These are phyloP conservation scores for Bucorvus abyssinicus DNA, from an alignment of 2,797 vertebrate species.

Conservation along the genomic window DNA sequence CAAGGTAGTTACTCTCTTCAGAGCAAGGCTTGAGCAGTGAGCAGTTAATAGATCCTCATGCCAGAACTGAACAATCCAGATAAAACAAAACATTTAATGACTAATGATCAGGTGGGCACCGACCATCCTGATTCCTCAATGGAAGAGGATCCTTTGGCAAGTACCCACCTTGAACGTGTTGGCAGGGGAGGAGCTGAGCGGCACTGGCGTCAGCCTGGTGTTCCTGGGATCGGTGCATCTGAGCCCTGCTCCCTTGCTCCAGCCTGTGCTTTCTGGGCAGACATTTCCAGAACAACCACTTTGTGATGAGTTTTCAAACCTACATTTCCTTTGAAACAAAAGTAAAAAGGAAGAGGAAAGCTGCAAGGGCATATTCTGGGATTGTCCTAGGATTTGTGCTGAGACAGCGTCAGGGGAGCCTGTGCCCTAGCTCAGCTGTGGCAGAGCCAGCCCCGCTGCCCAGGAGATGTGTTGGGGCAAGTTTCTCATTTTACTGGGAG, in stretches of 20 bases:
- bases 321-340: background rate
- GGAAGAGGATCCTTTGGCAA: background rate
- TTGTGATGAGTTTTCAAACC: background rate
- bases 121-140: background rate
- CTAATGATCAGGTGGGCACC: background rate
- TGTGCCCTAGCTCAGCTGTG: rapidly evolving
- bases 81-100: background rate
- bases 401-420: background rate
- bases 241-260: background rate
- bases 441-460: background rate
- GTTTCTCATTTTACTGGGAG: rapidly evolving
- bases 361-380: background rate
- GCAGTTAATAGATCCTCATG: background rate
- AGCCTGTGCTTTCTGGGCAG: background rate
- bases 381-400: background rate
- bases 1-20: background rate
- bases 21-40: background rate
- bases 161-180: too few species aligned
- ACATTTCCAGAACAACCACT: background rate
- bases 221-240: rapidly evolving
- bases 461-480: background rate
- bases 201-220: background rate
- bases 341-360: too few species aligned
- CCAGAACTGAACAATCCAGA: too few species aligned
- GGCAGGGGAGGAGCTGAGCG: background rate